phyloP scores from a whole-genome alignment of 2,113 vertebrate genomes.

The Tor tambroides region DNA sequence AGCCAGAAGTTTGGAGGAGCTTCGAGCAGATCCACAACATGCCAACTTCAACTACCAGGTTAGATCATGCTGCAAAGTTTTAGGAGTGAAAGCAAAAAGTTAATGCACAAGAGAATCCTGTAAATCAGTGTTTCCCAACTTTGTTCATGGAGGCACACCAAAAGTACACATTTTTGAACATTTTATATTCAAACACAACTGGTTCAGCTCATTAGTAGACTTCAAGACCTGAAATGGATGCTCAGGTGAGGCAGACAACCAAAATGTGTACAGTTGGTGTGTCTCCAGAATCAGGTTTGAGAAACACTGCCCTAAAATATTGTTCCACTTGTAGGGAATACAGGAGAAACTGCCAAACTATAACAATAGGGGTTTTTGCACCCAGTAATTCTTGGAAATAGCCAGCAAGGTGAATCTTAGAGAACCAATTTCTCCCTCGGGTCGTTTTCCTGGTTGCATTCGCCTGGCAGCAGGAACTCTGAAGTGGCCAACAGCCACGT shows the following conservation, averaged over 20 bases:
- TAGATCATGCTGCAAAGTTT: neutral
- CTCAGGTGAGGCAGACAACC: too few relatives aligned
- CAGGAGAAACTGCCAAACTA: neutral
- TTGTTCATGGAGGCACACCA: neutral
- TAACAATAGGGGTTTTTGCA: too few relatives aligned
- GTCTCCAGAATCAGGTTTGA: neutral
- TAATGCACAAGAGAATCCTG: neutral
- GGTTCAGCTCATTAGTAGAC: too few relatives aligned
- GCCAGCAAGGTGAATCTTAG: too few relatives aligned
- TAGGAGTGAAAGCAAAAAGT: neutral
- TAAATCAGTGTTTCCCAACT: neutral
- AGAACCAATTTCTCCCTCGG: too few relatives aligned
- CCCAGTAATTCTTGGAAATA: too few relatives aligned
- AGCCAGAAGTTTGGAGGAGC: slow-evolving; percentile 91
- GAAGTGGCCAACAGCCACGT: too few relatives aligned
- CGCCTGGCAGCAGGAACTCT: too few relatives aligned
- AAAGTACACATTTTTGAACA: neutral
- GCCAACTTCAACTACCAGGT: slow-evolving; percentile 90
- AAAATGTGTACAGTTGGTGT: too few relatives aligned
- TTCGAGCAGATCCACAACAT: slow-evolving; percentile 76
- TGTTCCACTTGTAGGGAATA: neutral
- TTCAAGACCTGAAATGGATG: too few relatives aligned
- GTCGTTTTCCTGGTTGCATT: too few relatives aligned
- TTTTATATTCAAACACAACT: neutral
- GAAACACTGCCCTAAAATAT: neutral